These are phyloP conservation scores for Otus sunia DNA, from an alignment of 2,113 vertebrate species.

Conservation along the genomic window DNA sequence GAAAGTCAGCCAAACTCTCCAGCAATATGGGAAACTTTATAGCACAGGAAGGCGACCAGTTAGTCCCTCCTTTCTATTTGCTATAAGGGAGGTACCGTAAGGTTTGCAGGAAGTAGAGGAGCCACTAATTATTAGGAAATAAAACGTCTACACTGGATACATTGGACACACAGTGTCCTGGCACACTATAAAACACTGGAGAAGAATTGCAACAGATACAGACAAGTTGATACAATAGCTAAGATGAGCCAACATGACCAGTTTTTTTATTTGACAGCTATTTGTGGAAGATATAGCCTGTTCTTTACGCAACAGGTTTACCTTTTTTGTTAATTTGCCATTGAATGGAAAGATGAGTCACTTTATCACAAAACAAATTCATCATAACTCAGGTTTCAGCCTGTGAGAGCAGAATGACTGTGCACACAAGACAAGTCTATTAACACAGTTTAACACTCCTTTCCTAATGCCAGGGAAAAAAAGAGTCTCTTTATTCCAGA, in stretches of 20 bases:
- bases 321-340: background rate
- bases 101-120: background rate
- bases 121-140: background rate
- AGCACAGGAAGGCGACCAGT: background rate
- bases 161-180: background rate
- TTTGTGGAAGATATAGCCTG: background rate
- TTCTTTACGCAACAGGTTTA: background rate
- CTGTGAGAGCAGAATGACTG: background rate
- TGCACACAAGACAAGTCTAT: background rate
- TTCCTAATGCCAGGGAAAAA: background rate
- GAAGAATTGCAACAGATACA: background rate
- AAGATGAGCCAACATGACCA: background rate
- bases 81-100: background rate
- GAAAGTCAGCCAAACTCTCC: background rate
- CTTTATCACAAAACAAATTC: background rate
- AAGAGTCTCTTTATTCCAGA: background rate
- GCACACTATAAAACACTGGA: background rate
- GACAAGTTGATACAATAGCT: background rate
- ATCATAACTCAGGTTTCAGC: background rate
- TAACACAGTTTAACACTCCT: background rate
- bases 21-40: background rate
- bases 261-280: background rate
- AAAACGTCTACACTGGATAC: fast-evolving
- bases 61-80: background rate
- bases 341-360: background rate